Percentiles rank a stretch among this genome's conserved stretches.
These are phyloP conservation scores for Acarapis woodi DNA, from an alignment of 1,140 invertebrate genomes.

Conservation along the genomic window DNA sequence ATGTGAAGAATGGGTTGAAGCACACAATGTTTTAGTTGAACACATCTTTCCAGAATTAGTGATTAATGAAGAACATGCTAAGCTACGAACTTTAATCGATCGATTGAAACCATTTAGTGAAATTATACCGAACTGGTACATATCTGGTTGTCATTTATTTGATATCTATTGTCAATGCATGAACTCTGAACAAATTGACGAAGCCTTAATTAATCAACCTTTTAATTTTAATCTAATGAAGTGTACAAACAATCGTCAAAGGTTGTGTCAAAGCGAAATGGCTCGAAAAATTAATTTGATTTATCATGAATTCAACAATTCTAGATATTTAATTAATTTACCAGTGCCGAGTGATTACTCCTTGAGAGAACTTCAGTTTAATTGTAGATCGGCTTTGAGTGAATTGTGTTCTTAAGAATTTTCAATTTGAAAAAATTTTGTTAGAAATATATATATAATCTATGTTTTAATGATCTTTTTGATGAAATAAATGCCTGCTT, in stretches of 20 bases:
- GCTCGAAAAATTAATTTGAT: conserved; percentile 23
- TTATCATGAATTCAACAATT: conserved; percentile 16
- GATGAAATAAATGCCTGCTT: too few relatives aligned
- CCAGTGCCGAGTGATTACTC: conserved; percentile 31
- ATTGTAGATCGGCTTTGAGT: not conserved
- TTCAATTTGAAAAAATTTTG: too few relatives aligned
- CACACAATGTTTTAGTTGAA: conserved; percentile 6
- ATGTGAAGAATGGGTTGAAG: conserved; percentile 2
- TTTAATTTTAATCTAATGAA: conserved; percentile 6
- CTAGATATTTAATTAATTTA: conserved; percentile 17
- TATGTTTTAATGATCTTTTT: too few relatives aligned
- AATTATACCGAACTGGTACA: conserved; percentile 4
- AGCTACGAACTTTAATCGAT: not conserved
- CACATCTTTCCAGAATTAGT: conserved; percentile 7
- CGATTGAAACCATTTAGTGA: conserved; percentile 1
- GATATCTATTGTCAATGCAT: conserved; percentile 2
- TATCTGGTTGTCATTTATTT: conserved; percentile 3
- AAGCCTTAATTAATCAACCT: not conserved
- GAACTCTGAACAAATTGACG: not conserved
- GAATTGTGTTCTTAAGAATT: not conserved
- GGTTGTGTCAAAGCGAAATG: conserved; percentile 31
- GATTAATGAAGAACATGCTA: conserved; percentile 2
- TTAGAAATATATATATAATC: too few relatives aligned
- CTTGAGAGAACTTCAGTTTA: conserved; percentile 23
- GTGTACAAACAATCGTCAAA: conserved; percentile 8